Evolutionary conservation across 2,113 vertebrate species (phyloP), one percentile per base, ranked within the genome.

Genomic region (Pangasianodon gigas): DNA sequence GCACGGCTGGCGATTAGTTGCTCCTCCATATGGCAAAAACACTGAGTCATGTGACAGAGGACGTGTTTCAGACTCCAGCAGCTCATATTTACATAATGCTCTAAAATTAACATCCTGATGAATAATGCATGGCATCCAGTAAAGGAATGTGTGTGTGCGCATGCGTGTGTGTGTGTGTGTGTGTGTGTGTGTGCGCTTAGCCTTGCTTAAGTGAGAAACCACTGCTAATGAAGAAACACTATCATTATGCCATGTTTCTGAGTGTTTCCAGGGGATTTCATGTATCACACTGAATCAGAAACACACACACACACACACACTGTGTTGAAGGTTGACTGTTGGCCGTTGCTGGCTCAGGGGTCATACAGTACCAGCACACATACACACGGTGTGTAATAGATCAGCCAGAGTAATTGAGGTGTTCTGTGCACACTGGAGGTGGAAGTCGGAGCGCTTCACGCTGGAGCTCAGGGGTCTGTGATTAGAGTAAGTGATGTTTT

Each of bases 41-140:
- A 71, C 65, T 0, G 48, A 56, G 54, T 87, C 52, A 77, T 18
- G 6, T 26, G 71, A 48, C 13, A 26, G 67, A 77, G 29, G 21
- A 14, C 9, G 13, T 19, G 79, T 60, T 83, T 46, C 56, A 56
- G 32, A 46, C 54, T 88, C 80, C 80, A 52, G 81, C 18, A 41
- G 65, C 77, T 82, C 83, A 48, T 85, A 88, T 88, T 89, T 87
- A 88, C 82, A 88, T 88, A 88, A 84, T 90, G 54, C 83, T 82
- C 71, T 67, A 81, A 89, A 91, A 92, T 88, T 80, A 92, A 88
- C 88, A 90, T 86, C 83, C 67, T 60, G 58, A 75, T 89, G 88
- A 91, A 92, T 91, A 92, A 91, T 90, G 84, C 89, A 92, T 90
- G 82, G 77, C 67, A 65, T 32, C 71, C 67, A 86, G 77, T 86